Percentiles rank a stretch among this genome's conserved stretches.
Evolutionary conservation across 2,888 invertebrate genomes (phyloP).

Genomic region (Mythimna ferrago): DNA sequence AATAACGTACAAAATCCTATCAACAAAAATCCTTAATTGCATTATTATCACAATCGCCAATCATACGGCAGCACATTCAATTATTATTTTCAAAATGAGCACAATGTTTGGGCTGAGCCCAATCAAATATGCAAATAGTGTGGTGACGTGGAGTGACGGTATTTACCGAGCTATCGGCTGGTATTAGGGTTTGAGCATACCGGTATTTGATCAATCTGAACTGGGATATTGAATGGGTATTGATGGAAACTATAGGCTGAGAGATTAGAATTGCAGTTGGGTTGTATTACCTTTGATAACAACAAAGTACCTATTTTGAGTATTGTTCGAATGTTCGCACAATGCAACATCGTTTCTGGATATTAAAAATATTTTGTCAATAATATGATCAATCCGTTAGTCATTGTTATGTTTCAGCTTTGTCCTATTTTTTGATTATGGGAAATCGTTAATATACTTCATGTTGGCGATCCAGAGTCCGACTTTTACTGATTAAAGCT

Average conservation of each 20-base stretch:
- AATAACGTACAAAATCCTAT: constrained; percentile 7
- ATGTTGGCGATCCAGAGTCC: too few relatives aligned
- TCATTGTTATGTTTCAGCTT: too few relatives aligned
- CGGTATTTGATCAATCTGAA: constrained; percentile 15
- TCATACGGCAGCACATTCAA: constrained; percentile 39
- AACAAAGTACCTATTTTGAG: not conserved
- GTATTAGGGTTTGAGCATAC: constrained; percentile 39
- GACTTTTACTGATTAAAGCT: too few relatives aligned
- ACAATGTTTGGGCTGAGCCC: constrained; percentile 73
- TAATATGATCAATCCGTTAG: too few relatives aligned
- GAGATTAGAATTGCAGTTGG: not conserved
- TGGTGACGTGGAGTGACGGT: constrained; percentile 47
- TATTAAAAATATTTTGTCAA: not conserved
- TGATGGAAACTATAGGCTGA: not conserved
- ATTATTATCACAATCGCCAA: constrained; percentile 39
- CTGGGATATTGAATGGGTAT: constrained; percentile 41
- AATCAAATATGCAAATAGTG: constrained; percentile 83
- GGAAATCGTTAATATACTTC: too few relatives aligned
- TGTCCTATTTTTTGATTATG: too few relatives aligned
- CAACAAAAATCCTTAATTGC: constrained; percentile 8
- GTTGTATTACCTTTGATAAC: not conserved
- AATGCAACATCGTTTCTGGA: not conserved
- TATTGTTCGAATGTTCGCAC: not conserved
- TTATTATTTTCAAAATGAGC: constrained; percentile 70
- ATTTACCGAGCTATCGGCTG: constrained; percentile 51